Evolutionary conservation across 2,113 vertebrate genomes (phyloP), one percentile per base, ranked within the genome.

Genomic region (Siniperca chuatsi): DNA sequence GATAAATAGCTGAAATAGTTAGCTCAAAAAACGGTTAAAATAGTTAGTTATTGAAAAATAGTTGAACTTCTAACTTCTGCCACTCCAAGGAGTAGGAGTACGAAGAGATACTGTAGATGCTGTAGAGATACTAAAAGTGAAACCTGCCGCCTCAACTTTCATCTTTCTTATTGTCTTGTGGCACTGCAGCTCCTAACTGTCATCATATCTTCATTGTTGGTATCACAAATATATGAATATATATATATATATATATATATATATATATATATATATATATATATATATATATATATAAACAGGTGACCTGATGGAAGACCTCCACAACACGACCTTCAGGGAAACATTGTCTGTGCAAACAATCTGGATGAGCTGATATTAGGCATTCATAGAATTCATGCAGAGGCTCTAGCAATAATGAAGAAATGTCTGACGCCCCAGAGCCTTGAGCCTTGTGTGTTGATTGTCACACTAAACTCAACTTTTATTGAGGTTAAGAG

Each of bases 311-410:
- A 37, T 2, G 3, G 50, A 65, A 25, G 37, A 58, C 6, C 54
- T 67, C 29, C 10, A 18, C 16, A 33, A 52, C 55, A 64, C 16
- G 6, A 75, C 85, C 78, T 77, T 71, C 52, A 65, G 25, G 23
- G 8, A 72, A 11, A 61, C 60, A 73, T 29, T 61, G 33, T 86
- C 44, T 35, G 10, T 25, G 42, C 7, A 42, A 4, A 75, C 12
- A 68, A 42, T 79, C 50, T 40, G 29, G 12, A 64, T 21, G 6
- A 12, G 15, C 29, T 16, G 23, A 33, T 11, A 65, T 61, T 42
- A 13, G 55, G 33, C 57, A 29, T 15, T 62, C 11, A 54, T 2
- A 40, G 37, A 20, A 50, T 71, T 70, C 25, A 46, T 54, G 21
- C 60, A 66, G 35, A 69, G n/a, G 20, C 13, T 58, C 21, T 3